phyloP scores from a whole-genome alignment of 2,797 vertebrate species.

The Mormyrus hasselquistii region DNA sequence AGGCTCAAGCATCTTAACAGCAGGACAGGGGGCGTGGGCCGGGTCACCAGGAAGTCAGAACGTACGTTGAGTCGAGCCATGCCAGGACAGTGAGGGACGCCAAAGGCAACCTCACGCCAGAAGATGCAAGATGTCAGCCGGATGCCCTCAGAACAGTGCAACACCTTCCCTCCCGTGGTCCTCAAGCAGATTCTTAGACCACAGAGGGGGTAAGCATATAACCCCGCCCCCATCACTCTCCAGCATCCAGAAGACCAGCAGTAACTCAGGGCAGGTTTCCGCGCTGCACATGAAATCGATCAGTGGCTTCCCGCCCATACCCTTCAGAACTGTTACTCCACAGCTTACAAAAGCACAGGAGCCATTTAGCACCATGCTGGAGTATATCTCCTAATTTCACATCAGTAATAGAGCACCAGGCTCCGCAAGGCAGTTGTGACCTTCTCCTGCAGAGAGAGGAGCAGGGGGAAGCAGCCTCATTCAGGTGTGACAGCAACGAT shows the following conservation, averaged over 20 bases:
- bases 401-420: constrained; percentile 26
- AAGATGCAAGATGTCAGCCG: background rate
- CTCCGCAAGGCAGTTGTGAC: constrained; percentile 40
- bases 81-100: constrained; percentile 35
- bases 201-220: background rate
- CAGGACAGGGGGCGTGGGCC: background rate
- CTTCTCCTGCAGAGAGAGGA: constrained; percentile 52
- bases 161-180: background rate
- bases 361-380: constrained; percentile 16
- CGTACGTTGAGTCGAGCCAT: constrained; percentile 29
- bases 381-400: constrained; percentile 13
- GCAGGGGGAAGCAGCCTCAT: constrained; percentile 48
- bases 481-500: constrained; percentile 16
- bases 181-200: background rate
- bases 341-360: constrained; percentile 29
- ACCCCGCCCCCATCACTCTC: background rate
- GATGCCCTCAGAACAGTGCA: background rate
- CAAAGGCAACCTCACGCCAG: background rate
- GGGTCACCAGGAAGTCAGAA: background rate
- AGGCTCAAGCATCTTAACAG: background rate
- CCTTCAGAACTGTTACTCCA: constrained; percentile 40
- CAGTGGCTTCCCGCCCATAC: constrained; percentile 33
- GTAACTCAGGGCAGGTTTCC: constrained; percentile 34
- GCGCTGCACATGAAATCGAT: constrained; percentile 36
- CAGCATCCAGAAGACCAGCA: constrained; percentile 27